phyloP scores from a whole-genome alignment of 2,113 vertebrate genomes.

The Stomatorhinus ivindoensis region DNA sequence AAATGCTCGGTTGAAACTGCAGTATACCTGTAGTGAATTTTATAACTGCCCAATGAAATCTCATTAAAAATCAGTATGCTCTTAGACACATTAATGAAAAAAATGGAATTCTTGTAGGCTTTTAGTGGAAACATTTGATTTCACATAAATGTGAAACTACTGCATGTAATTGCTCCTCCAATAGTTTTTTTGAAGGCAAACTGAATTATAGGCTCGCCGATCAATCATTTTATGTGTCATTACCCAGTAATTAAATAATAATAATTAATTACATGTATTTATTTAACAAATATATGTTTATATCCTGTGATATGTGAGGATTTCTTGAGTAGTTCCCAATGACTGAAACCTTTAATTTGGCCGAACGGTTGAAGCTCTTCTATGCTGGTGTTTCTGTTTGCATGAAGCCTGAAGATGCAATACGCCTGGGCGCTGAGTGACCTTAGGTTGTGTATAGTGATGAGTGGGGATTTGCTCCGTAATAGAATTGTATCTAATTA shows the following conservation, averaged over 20 bases:
- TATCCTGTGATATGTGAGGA: neutral
- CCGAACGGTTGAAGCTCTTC: neutral
- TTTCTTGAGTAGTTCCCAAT: neutral
- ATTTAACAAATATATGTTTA: neutral
- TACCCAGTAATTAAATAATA: neutral
- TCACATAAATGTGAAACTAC: neutral
- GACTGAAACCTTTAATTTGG: neutral
- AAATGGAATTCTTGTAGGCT: neutral
- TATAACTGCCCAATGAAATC: neutral
- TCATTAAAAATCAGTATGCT: slow-evolving; percentile 25
- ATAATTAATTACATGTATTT: neutral
- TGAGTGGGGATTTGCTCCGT: slow-evolving; percentile 65
- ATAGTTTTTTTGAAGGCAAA: neutral
- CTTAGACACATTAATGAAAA: slow-evolving; percentile 24
- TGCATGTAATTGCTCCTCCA: neutral
- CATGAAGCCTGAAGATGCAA: slow-evolving; percentile 43
- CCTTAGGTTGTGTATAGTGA: slow-evolving; percentile 64
- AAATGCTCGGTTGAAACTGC: neutral
- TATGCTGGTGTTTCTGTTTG: slow-evolving; percentile 26
- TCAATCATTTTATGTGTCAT: neutral
- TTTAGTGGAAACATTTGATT: neutral
- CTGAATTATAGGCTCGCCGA: neutral
- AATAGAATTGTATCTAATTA: slow-evolving; percentile 74
- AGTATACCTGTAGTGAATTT: neutral
- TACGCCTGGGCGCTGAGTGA: slow-evolving; percentile 53